Conservation (phyloP, 2,113 vertebrate species). For the Gambusia holbrooki region DNA sequence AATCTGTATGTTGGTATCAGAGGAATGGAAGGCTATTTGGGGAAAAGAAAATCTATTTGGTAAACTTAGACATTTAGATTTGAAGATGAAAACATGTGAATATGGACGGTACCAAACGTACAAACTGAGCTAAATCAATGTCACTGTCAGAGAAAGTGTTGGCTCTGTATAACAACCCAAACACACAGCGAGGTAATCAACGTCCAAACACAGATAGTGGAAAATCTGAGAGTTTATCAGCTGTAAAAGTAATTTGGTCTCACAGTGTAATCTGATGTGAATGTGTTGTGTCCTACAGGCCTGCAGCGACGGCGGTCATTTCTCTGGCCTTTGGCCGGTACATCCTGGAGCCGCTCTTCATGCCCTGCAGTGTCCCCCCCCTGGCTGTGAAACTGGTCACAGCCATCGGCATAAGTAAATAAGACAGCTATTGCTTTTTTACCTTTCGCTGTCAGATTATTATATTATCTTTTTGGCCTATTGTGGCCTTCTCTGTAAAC, state of each 20-base stretch:
- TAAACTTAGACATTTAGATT: too few relatives aligned
- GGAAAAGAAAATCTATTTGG: too few relatives aligned
- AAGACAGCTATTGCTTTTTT: background rate
- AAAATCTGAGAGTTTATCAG: background rate
- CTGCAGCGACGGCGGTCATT: constrained; percentile 92
- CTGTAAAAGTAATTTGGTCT: background rate
- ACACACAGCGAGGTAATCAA: too few relatives aligned
- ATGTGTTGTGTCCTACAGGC: constrained; percentile 75
- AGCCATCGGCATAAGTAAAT: constrained; percentile 89
- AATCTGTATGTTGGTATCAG: too few relatives aligned
- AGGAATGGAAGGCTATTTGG: too few relatives aligned
- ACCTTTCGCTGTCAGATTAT: background rate
- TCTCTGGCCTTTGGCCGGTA: constrained; percentile 94
- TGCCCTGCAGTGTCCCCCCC: constrained; percentile 90
- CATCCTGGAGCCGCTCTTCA: constrained; percentile 94
- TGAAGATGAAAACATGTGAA: too few relatives aligned
- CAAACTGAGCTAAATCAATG: too few relatives aligned
- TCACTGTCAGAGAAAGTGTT: too few relatives aligned
- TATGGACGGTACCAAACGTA: too few relatives aligned
- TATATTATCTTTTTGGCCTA: background rate
- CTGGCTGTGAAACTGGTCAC: constrained; percentile 90
- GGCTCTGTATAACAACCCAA: too few relatives aligned
- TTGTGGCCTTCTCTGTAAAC: too few relatives aligned
- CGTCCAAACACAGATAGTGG: too few relatives aligned
- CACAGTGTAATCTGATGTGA: background rate